phyloP scores from a whole-genome alignment of 2,797 vertebrate genomes.

The Coregonus suidteri region DNA sequence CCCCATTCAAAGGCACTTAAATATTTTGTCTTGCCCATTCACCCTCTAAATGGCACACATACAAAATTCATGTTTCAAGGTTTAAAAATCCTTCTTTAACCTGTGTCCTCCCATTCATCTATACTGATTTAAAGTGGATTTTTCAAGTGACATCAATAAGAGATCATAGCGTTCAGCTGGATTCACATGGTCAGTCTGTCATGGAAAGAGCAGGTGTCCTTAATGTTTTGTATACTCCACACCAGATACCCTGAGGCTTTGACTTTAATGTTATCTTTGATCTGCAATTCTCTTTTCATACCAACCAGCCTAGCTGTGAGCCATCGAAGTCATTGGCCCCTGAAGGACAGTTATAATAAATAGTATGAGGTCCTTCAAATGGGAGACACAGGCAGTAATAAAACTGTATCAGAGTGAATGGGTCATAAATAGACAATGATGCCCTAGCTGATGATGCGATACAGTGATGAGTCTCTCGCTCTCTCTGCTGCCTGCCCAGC shows the following conservation, averaged over 20 bases:
- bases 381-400: background rate
- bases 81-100: too few species aligned
- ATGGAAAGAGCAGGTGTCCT: too few species aligned
- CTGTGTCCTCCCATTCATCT: too few species aligned
- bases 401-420: background rate
- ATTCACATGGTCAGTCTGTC: too few species aligned
- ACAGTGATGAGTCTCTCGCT: conserved; percentile 14
- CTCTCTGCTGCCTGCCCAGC: background rate
- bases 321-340: conserved; percentile 1
- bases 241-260: background rate
- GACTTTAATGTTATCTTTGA: background rate
- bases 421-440: conserved; percentile 30
- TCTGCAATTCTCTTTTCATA: background rate
- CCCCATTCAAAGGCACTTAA: too few species aligned
- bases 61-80: too few species aligned
- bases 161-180: too few species aligned
- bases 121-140: too few species aligned
- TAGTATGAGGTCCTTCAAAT: background rate
- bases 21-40: too few species aligned
- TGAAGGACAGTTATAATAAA: conserved; percentile 23
- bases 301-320: background rate
- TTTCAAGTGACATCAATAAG: too few species aligned
- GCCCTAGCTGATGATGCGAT: conserved; percentile 13
- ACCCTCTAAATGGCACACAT: too few species aligned
- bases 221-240: background rate